A percentile compares a stretch with the other conserved stretches of the same genome.
Conservation (phyloP, 2,888 invertebrate genomes). For the Conistra vaccinii region DNA sequence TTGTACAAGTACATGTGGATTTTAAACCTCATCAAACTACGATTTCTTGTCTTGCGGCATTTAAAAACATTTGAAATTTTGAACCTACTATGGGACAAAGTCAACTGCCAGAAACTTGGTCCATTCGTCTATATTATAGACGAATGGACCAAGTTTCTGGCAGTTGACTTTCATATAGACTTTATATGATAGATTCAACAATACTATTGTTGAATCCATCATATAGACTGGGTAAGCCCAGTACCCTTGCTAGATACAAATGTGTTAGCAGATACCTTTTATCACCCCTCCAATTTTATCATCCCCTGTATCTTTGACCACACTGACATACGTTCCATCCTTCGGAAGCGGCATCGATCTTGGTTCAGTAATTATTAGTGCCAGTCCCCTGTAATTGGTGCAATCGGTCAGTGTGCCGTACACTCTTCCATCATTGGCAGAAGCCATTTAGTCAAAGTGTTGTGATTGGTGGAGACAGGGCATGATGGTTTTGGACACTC, state of each 20-base stretch:
- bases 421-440: slow-evolving; percentile 69
- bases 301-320: slow-evolving; percentile 42
- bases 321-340: slow-evolving; percentile 57
- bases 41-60: background rate
- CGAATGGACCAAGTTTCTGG: too few relatives aligned
- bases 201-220: too few relatives aligned
- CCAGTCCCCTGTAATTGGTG: slow-evolving; percentile 66
- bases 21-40: background rate
- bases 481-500: slow-evolving; percentile 1
- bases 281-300: slow-evolving; percentile 24
- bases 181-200: too few relatives aligned
- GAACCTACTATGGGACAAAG: too few relatives aligned
- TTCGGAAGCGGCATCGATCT: slow-evolving; percentile 71
- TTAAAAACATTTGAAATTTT: background rate
- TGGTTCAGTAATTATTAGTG: slow-evolving; percentile 70
- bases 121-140: background rate
- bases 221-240: too few relatives aligned
- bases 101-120: background rate
- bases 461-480: slow-evolving; percentile 55
- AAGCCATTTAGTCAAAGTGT: slow-evolving; percentile 64
- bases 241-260: slow-evolving; percentile 21
- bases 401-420: slow-evolving; percentile 66
- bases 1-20: background rate
- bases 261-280: slow-evolving; percentile 27
- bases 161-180: too few relatives aligned